Percentiles rank a stretch among this genome's conserved stretches.
Conservation (phyloP, 2,888 invertebrate species). For the Pegoplata infirma region DNA sequence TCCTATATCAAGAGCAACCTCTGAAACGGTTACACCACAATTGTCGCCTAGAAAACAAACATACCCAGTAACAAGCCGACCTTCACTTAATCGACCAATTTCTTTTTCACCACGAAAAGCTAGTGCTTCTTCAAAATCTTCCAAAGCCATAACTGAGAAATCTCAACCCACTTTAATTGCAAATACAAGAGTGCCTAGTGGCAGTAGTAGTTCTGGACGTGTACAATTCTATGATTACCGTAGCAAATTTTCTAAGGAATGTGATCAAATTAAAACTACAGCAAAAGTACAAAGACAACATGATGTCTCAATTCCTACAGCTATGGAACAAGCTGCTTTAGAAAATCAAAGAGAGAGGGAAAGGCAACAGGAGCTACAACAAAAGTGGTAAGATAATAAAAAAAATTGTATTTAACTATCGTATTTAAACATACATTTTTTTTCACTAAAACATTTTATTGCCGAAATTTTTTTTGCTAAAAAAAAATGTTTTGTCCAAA, state of each 20-base stretch:
- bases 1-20: neutral
- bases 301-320: slow-evolving; percentile 65
- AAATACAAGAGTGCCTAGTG: slow-evolving; percentile 8
- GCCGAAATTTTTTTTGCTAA: too few relatives aligned
- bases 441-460: too few relatives aligned
- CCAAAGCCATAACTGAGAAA: slow-evolving; percentile 7
- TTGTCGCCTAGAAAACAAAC: slow-evolving; percentile 34
- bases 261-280: slow-evolving; percentile 71
- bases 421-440: too few relatives aligned
- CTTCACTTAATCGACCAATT: neutral
- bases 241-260: slow-evolving; percentile 77
- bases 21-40: slow-evolving; percentile 19
- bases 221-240: slow-evolving; percentile 79
- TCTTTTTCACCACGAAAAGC: slow-evolving; percentile 47
- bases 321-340: slow-evolving; percentile 72
- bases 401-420: too few relatives aligned
- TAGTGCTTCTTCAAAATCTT: slow-evolving; percentile 49
- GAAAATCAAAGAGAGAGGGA: slow-evolving; percentile 67
- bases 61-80: neutral
- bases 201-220: slow-evolving; percentile 36
- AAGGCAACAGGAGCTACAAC: slow-evolving; percentile 66
- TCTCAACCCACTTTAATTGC: slow-evolving; percentile 19
- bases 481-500: too few relatives aligned
- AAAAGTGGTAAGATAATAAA: neutral
- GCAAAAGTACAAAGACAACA: slow-evolving; percentile 72